Evolutionary conservation across 2,888 invertebrate genomes (phyloP).

Genomic region (Acronicta alni): DNA sequence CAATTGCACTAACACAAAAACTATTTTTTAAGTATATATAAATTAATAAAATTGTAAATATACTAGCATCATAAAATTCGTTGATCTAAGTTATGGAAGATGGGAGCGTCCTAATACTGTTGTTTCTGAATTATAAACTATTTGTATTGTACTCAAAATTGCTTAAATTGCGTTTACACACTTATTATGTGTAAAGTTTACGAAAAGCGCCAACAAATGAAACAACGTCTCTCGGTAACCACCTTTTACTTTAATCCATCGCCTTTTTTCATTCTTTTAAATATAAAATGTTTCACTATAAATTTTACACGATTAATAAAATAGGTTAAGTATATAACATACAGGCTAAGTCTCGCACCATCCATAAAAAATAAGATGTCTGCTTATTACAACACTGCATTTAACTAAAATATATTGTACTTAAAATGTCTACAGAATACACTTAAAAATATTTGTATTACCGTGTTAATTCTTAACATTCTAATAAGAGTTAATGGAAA

Average conservation of each 20-base stretch:
- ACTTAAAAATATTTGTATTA: constrained; percentile 37
- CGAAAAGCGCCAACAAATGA: constrained; percentile 51
- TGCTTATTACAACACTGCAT: constrained; percentile 32
- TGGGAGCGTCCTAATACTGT: too few species aligned
- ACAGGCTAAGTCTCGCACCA: constrained; percentile 56
- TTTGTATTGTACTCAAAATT: too few species aligned
- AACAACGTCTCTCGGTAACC: constrained; percentile 73
- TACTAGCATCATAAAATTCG: too few species aligned
- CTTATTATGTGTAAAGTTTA: too few species aligned
- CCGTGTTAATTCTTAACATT: constrained; percentile 18
- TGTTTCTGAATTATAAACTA: too few species aligned
- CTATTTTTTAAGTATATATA: too few species aligned
- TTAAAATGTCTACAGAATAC: constrained; percentile 24
- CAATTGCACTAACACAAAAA: too few species aligned
- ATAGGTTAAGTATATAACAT: constrained; percentile 52
- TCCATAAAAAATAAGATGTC: constrained; percentile 34
- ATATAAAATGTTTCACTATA: constrained; percentile 60
- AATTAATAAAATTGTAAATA: too few species aligned
- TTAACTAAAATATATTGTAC: constrained; percentile 35
- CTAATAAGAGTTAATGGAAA: constrained; percentile 19
- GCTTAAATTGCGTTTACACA: too few species aligned
- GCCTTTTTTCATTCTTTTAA: constrained; percentile 60
- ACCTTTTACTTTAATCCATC: constrained; percentile 71
- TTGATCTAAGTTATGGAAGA: too few species aligned
- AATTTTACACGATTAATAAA: constrained; percentile 56